Conservation (phyloP, 1,140 invertebrate species). For the Carposina sasakii region DNA sequence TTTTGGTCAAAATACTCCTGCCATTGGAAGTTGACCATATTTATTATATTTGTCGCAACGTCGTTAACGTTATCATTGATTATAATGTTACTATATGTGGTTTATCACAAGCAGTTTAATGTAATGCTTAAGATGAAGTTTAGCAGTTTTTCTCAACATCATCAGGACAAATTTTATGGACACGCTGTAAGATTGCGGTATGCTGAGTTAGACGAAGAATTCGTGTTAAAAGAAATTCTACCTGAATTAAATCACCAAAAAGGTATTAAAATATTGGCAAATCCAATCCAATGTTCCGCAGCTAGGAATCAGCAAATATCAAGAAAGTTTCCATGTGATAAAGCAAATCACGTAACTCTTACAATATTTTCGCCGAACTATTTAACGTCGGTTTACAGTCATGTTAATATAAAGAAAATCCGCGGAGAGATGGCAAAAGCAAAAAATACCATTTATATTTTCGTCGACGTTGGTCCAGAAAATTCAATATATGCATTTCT, state of each 20-base stretch:
- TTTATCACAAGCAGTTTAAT: constrained; percentile 39
- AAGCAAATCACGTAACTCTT: constrained; percentile 32
- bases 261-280: constrained; percentile 33
- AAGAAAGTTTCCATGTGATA: constrained; percentile 26
- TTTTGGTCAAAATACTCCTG: constrained; percentile 39
- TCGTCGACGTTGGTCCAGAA: constrained; percentile 53
- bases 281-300: constrained; percentile 27
- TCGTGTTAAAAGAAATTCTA: constrained; percentile 48
- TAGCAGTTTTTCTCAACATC: constrained; percentile 14
- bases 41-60: constrained; percentile 28
- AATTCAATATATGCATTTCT: constrained; percentile 61
- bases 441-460: constrained; percentile 54
- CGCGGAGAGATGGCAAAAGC: constrained; percentile 56
- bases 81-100: constrained; percentile 32
- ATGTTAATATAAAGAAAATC: constrained; percentile 63
- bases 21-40: constrained; percentile 32
- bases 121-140: constrained; percentile 36
- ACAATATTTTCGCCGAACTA: constrained; percentile 60
- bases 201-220: constrained; percentile 50
- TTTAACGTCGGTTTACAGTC: constrained; percentile 49
- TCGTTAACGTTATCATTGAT: constrained; percentile 28
- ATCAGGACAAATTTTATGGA: too few species aligned
- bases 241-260: constrained; percentile 37
- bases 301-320: constrained; percentile 17
- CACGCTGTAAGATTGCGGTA: too few species aligned